Conservation (phyloP, 2,888 invertebrate species). For the Hedychridium roseum region DNA sequence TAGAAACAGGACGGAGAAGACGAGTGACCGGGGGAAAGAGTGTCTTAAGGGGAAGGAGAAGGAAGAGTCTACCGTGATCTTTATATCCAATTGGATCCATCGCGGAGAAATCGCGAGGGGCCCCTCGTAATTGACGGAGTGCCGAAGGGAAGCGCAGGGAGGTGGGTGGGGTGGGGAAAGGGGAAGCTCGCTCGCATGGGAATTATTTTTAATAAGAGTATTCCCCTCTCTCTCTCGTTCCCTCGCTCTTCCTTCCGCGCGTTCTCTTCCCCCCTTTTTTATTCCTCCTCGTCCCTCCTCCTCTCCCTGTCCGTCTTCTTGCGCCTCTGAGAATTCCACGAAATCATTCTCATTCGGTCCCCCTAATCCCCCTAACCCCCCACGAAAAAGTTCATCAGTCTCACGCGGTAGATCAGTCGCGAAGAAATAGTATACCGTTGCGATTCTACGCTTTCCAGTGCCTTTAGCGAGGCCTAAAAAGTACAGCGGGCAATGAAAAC, state of each 20-base stretch:
- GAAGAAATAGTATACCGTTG: too few relatives aligned
- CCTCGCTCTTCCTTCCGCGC: conserved; percentile 20
- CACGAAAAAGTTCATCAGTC: too few relatives aligned
- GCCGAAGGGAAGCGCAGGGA: conserved; percentile 22
- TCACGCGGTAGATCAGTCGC: too few relatives aligned
- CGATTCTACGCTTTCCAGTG: too few relatives aligned
- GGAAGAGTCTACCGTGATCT: conserved; percentile 33
- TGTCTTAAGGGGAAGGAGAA: too few relatives aligned
- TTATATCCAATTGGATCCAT: conserved; percentile 50
- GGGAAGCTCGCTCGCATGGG: conserved; percentile 22
- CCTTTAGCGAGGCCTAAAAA: too few relatives aligned
- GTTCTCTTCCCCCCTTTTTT: conserved; percentile 10
- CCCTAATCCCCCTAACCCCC: conserved; percentile 11
- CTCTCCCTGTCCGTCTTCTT: conserved; percentile 9
- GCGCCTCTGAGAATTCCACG: too few relatives aligned
- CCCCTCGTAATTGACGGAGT: conserved; percentile 35
- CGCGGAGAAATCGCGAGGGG: conserved; percentile 19
- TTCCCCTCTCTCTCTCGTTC: background rate
- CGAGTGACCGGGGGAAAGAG: too few relatives aligned
- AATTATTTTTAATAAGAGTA: conserved; percentile 47
- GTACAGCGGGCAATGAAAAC: too few relatives aligned
- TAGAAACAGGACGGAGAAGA: too few relatives aligned
- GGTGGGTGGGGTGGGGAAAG: conserved; percentile 30
- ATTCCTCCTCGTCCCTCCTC: background rate
- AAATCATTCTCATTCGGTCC: too few relatives aligned